Conservation (phyloP, 2,113 vertebrate genomes). For the Paedocypris sp. region DNA sequence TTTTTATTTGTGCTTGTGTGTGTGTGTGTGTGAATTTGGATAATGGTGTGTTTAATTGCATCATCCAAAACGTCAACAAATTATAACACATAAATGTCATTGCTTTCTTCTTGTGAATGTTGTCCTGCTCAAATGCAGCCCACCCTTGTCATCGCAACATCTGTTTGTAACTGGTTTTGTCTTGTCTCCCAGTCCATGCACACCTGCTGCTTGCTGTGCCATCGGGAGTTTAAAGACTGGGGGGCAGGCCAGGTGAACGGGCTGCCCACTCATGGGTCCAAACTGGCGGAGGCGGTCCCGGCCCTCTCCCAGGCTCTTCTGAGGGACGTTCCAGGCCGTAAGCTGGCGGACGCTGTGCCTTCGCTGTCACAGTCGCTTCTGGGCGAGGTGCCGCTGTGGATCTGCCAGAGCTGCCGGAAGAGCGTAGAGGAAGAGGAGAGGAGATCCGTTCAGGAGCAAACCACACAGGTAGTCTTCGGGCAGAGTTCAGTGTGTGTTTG, state of each 20-base stretch:
- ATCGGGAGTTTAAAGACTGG: constrained; percentile 95
- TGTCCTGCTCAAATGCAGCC: too few relatives aligned
- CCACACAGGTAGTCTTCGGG: constrained; percentile 74
- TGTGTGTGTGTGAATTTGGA: too few relatives aligned
- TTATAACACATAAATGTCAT: too few relatives aligned
- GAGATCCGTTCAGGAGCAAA: constrained; percentile 78
- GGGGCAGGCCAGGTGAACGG: constrained; percentile 79
- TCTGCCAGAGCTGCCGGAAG: constrained; percentile 96
- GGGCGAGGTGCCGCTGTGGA: constrained; percentile 96
- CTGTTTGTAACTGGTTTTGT: constrained; percentile 21
- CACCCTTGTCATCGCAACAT: too few relatives aligned
- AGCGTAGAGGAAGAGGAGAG: constrained; percentile 95
- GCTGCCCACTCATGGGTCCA: constrained; percentile 77
- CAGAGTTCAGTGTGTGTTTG: too few relatives aligned
- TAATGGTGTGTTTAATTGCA: too few relatives aligned
- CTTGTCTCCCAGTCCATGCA: constrained; percentile 72
- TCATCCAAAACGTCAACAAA: too few relatives aligned
- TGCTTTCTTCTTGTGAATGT: too few relatives aligned
- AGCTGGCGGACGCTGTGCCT: constrained; percentile 87
- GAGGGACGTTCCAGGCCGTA: constrained; percentile 74
- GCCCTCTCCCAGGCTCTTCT: constrained; percentile 87
- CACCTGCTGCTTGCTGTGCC: constrained; percentile 94
- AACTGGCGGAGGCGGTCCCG: constrained; percentile 75
- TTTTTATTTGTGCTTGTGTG: too few relatives aligned
- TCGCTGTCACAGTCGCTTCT: constrained; percentile 90